Base-by-base conservation (phyloP, 2,888 invertebrate genomes). In the Argyresthia albistria region DNA sequence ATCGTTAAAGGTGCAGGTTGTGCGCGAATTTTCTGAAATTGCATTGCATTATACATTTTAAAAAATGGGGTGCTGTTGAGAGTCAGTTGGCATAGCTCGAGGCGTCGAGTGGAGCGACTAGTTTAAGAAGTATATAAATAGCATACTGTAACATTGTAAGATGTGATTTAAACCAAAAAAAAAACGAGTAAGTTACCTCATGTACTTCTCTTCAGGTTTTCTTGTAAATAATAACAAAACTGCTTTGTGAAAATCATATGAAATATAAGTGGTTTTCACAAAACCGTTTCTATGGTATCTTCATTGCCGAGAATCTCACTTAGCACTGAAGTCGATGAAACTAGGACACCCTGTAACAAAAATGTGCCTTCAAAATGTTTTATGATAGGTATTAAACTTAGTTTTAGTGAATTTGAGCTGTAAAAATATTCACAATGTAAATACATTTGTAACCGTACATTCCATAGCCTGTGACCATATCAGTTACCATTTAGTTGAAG, bases 131-230 rank as follows among this genome's bases (percentile, higher is more conserved):
- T 62, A 69, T 66, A 65, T 61, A 67, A 64, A 67, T 71, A 73
- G 76, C 78, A 76, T 80, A 78, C 76, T 75, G 61, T 81, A 80
- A 71, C 68, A 71, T 76, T 77, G 0, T 50, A 50, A 75, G 70
- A 79, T 82, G 86, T 86, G 84, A 86, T 86, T 80, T 76, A 70
- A 82, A 83, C 82, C 83, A 82, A 84, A 84, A 83, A 81, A 68
- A 73, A 67, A 73, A 59, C 6, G 46, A 49, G 51, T 46, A 14
- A 48, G 48, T 37, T 48, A 77, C 73, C 72, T 75, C 76, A 55
- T 48, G 66, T 66, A 66, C 65, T 42, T 69, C 72, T 69, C 36
- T 36, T 35, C 15, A 7, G 37, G 67, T 72, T 69, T 70, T 69
- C 70, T 65, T 76, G 74, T 76, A 75, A 73, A 76, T 76, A 76